Evolutionary conservation across 2,797 vertebrate genomes (phyloP).

Genomic region (Tamandua tetradactyla): DNA sequence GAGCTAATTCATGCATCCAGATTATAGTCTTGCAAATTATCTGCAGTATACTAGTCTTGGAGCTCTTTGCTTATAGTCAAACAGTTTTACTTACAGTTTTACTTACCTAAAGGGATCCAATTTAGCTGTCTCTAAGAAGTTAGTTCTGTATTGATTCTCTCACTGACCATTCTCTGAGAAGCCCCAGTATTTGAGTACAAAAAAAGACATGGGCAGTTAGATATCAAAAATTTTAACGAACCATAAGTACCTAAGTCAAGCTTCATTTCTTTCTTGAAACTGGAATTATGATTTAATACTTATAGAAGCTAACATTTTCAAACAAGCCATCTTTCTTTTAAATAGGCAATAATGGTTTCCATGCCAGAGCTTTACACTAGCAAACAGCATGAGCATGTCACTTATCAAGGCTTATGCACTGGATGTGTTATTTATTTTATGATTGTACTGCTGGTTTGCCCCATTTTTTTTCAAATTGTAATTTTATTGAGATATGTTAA

Average conservation of each 20-base stretch:
- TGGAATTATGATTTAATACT: background rate
- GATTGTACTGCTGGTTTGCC: background rate
- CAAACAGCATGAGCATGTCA: background rate
- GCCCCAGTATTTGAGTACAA: background rate
- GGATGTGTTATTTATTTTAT: background rate
- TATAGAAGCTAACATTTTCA: background rate
- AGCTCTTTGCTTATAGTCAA: background rate
- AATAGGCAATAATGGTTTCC: constrained; percentile 5
- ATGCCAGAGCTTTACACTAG: background rate
- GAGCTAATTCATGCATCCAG: background rate
- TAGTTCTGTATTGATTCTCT: background rate
- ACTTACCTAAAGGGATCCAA: background rate
- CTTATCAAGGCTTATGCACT: background rate
- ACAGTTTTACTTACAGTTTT: too few relatives aligned
- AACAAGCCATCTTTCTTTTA: constrained; percentile 1
- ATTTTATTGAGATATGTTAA: too few relatives aligned
- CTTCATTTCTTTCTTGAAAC: background rate
- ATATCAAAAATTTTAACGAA: background rate
- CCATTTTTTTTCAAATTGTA: background rate
- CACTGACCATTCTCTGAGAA: background rate
- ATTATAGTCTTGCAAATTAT: background rate
- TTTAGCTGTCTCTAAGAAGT: background rate
- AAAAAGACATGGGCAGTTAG: background rate
- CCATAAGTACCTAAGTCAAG: background rate
- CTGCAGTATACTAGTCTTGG: background rate